These are phyloP conservation scores for Crocodylus rhombifer DNA, from an alignment of 2,797 vertebrate genomes.

Conservation along the genomic window DNA sequence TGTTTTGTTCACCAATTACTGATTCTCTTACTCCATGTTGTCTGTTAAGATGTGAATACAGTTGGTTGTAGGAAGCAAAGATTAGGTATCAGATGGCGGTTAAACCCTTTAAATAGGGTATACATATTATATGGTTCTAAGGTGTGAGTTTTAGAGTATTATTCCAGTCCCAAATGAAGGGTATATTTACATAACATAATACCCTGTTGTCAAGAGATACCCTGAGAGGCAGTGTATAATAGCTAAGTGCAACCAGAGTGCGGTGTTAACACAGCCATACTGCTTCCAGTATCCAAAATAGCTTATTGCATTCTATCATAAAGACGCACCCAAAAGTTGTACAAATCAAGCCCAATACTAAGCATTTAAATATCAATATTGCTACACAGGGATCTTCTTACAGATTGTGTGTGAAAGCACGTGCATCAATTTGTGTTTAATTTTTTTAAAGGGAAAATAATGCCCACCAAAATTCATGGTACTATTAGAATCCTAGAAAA, in stretches of 20 bases:
- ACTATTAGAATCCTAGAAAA: no score
- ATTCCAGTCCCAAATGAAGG: not conserved
- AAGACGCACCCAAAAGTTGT: not conserved
- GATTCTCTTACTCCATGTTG: not conserved
- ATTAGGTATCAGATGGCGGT: not conserved
- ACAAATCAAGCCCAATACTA: not conserved
- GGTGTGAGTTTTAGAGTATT: not conserved
- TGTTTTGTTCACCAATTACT: not conserved
- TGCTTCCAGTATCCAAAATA: no score
- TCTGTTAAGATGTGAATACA: not conserved
- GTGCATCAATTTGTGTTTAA: constrained; percentile 12
- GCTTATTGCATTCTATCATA: not conserved
- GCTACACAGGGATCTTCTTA: not conserved
- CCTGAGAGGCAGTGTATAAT: no score
- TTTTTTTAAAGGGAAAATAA: no score
- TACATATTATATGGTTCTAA: not conserved
- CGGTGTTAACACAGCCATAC: no score
- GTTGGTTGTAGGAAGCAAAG: not conserved
- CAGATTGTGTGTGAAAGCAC: not conserved
- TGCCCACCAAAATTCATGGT: no score
- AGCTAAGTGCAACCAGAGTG: no score
- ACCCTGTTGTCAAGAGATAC: no score
- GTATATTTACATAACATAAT: no score
- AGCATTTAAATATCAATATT: not conserved
- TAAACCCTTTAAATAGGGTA: not conserved